Evolutionary conservation across 92 coral and sea anemone genomes (phyloP), one percentile per base, ranked within the genome.

Genomic region (Porites cylindrica): DNA sequence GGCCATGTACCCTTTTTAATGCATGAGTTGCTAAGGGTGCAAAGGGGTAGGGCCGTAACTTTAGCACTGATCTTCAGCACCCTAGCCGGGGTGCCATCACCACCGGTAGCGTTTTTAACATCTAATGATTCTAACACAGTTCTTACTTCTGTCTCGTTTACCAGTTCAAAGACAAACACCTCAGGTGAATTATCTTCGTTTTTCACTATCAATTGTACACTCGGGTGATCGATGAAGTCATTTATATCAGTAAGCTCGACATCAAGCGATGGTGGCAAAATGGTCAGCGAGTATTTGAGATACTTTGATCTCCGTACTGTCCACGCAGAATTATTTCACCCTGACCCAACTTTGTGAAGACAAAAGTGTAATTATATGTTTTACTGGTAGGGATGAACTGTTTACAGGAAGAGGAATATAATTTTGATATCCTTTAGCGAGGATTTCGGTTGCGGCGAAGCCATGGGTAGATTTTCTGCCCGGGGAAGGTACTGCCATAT

Each of bases 181-280:
- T 60, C 53, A 29, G 73, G 51, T 29, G 62, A 74, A 29, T 77
- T 76, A 52, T 62, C 62, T 51, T 10, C 10, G 65, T 78, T 60
- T 23, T 77, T 19, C 82, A 38, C 60, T 65, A 23, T 72, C 58
- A 8, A 66, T 78, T 65, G 85, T 19, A 72, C 91, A 72, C 95
- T 67, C 32, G 86, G 82, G 67, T 92, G 92, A 53, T 87, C 76
- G n/a, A 8, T 66, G 75, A 84, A 85, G 61, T 85, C 85, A 19
- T 85, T 66, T 23, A 64, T 51, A 10, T 10, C 29, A 21, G 26
- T 66, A n/a, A 14, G 21, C 68, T 54, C 60, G 60, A 8, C 60
- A 54, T 54, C 16, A 38, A 38, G 47, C 47, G 47, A 38, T 38
- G 47, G 47, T 38, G 47, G 47, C 47, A 38, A 38, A 38, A 38